Percentiles rank a stretch among this genome's conserved stretches.
Evolutionary conservation across 2,888 invertebrate genomes (phyloP).

Genomic region (Drosophila koepferae): DNA sequence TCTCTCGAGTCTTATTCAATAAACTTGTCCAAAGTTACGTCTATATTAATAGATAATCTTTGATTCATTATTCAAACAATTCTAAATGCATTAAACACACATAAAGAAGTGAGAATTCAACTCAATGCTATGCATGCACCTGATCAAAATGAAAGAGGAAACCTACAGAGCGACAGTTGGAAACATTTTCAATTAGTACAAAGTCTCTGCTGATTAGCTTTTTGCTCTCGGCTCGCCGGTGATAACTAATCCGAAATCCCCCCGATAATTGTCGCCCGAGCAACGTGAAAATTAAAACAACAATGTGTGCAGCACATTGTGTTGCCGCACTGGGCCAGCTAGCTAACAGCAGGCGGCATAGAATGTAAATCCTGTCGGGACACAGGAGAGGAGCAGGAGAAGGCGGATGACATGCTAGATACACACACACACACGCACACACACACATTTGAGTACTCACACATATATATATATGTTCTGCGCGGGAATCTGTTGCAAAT

Average conservation of each 20-base stretch:
- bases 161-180: conserved; percentile 8
- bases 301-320: conserved; percentile 35
- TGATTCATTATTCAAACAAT: neutral
- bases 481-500: conserved; percentile 72
- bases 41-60: too few species aligned
- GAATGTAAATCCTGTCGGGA: conserved; percentile 17
- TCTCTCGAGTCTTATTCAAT: too few species aligned
- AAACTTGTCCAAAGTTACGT: too few species aligned
- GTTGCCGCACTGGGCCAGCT: conserved; percentile 38
- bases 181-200: conserved; percentile 66
- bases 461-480: conserved; percentile 10
- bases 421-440: conserved; percentile 16
- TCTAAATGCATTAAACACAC: neutral
- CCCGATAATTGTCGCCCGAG: conserved; percentile 45
- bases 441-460: neutral
- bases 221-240: conserved; percentile 9
- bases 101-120: neutral
- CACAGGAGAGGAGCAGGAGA: neutral
- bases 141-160: conserved; percentile 8
- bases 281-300: conserved; percentile 59
- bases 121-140: conserved; percentile 3
- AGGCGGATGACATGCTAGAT: conserved; percentile 3
- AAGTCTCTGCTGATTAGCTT: conserved; percentile 54
- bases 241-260: conserved; percentile 54
- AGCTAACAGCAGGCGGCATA: conserved; percentile 21